Evolutionary conservation across 2,113 vertebrate species (phyloP).

Genomic region (Fregetta grallaria): DNA sequence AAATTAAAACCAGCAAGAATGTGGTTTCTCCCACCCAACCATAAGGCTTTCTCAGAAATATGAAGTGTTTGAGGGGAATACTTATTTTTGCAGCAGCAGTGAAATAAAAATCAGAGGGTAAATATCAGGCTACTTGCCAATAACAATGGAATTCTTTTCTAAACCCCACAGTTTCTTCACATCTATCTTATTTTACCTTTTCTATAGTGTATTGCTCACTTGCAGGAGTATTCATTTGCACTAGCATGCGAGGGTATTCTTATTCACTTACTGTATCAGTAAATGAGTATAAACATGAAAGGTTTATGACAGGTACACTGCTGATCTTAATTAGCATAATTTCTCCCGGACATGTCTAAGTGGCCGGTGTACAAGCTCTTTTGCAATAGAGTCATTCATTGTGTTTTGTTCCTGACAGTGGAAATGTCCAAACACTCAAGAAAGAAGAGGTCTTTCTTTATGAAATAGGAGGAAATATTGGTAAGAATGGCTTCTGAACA

Average conservation of each 20-base stretch:
- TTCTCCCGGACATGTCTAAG: not conserved
- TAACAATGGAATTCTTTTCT: not conserved
- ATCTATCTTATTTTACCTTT: conserved; percentile 14
- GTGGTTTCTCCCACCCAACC: not conserved
- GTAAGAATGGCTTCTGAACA: conserved; percentile 77
- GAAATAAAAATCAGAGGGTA: not conserved
- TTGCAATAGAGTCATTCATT: conserved; percentile 1
- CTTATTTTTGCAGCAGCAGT: conserved; percentile 4
- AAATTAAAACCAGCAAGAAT: not conserved
- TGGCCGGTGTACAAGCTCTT: conserved; percentile 4
- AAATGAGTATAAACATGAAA: conserved; percentile 9
- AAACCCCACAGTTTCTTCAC: not conserved
- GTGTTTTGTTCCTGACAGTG: conserved; percentile 74
- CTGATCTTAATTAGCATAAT: not conserved
- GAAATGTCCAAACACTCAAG: conserved; percentile 73
- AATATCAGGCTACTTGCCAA: not conserved
- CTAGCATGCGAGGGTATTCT: conserved; percentile 6
- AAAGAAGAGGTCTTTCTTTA: conserved; percentile 90
- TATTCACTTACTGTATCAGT: conserved; percentile 35
- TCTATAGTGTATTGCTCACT: not conserved
- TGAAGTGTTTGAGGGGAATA: not conserved
- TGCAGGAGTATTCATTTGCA: conserved; percentile 8
- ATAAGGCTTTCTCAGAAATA: not conserved
- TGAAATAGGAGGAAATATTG: conserved; percentile 98
- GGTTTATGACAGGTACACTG: conserved; percentile 8